Evolutionary conservation across 1,140 invertebrate genomes (phyloP).

Genomic region (Idris sp.): DNA sequence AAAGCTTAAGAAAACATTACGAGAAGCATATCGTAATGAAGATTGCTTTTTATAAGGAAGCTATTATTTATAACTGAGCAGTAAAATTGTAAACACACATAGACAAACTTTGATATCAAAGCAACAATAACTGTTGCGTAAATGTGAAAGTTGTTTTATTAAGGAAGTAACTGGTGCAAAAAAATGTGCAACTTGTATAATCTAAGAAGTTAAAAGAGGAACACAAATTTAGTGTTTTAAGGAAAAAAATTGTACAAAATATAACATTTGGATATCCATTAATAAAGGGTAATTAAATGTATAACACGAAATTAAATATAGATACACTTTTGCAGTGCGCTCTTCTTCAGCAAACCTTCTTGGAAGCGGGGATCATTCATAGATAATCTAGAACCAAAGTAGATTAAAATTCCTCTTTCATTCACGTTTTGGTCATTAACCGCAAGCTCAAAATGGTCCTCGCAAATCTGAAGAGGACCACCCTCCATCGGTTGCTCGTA

Average conservation of each 20-base stretch:
- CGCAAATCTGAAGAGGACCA: constrained; percentile 39
- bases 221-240: too few relatives aligned
- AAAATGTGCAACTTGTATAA: constrained; percentile 2
- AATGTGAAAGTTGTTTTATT: constrained; percentile 51
- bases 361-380: too few relatives aligned
- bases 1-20: too few relatives aligned
- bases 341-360: too few relatives aligned
- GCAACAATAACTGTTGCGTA: constrained; percentile 37
- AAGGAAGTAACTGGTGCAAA: constrained; percentile 29
- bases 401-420: constrained; percentile 6
- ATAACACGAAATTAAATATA: too few relatives aligned
- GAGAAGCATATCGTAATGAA: too few relatives aligned
- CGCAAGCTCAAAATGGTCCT: constrained; percentile 14
- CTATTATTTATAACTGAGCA: constrained; percentile 27
- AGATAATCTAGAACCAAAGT: not conserved
- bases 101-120: too few relatives aligned
- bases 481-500: constrained; percentile 22
- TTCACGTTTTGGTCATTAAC: constrained; percentile 35
- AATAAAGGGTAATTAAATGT: too few relatives aligned
- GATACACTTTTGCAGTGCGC: too few relatives aligned
- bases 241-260: too few relatives aligned
- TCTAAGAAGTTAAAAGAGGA: too few relatives aligned
- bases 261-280: too few relatives aligned
- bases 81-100: constrained; percentile 13
- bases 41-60: constrained; percentile 22